Evolutionary conservation across 2,797 vertebrate species (phyloP).

Genomic region (Borostomias antarcticus): DNA sequence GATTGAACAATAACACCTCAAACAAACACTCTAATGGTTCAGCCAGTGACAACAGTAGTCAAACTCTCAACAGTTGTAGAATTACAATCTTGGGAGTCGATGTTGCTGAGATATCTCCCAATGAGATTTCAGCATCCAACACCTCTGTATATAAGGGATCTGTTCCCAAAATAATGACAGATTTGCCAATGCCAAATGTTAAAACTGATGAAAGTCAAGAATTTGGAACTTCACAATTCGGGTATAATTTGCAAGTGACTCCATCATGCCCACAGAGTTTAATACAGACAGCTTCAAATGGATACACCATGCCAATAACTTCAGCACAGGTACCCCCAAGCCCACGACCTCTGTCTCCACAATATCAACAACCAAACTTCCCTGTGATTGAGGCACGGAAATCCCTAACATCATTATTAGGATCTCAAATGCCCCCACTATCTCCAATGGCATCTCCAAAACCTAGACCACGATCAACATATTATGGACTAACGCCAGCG

Average conservation of each 20-base stretch:
- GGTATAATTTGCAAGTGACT: constrained; percentile 47
- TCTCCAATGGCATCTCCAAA: constrained; percentile 50
- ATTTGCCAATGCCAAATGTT: constrained; percentile 27
- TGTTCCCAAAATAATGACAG: constrained; percentile 26
- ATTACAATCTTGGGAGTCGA: constrained; percentile 35
- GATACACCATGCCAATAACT: constrained; percentile 24
- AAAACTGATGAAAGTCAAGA: constrained; percentile 46
- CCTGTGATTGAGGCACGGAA: constrained; percentile 64
- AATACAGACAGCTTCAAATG: constrained; percentile 40
- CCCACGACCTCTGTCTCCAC: constrained; percentile 29
- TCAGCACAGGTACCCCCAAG: constrained; percentile 34
- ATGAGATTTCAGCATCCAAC: constrained; percentile 37
- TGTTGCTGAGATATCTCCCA: constrained; percentile 34
- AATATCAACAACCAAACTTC: constrained; percentile 25
- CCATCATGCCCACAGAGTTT: constrained; percentile 51
- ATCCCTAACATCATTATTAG: constrained; percentile 67
- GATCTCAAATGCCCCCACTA: constrained; percentile 60
- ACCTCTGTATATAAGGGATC: constrained; percentile 10
- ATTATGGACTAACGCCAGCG: constrained; percentile 76
- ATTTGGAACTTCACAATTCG: constrained; percentile 25
- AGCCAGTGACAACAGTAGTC: constrained; percentile 30
- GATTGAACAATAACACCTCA: constrained; percentile 18
- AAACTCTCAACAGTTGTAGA: constrained; percentile 34
- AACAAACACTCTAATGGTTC: constrained; percentile 24
- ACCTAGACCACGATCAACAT: constrained; percentile 67